A percentile compares a stretch with the other conserved stretches of the same genome.
These are phyloP conservation scores for Myotis planiceps DNA, from an alignment of 2,797 vertebrate genomes.

Conservation along the genomic window DNA sequence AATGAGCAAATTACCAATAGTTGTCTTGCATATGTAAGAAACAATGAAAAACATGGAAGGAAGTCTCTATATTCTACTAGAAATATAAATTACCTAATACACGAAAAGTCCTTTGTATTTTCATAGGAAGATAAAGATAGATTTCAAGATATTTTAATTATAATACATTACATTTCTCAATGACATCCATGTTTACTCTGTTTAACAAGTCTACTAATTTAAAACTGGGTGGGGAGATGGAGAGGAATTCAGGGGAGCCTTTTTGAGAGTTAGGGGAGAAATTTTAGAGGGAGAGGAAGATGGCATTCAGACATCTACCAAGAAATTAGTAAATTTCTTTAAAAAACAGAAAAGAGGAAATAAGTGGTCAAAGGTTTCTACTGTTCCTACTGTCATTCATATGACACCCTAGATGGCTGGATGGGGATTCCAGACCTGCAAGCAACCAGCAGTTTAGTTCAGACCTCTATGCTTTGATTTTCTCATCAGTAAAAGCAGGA, in stretches of 20 bases:
- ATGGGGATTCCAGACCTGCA: not conserved
- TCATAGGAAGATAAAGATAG: not conserved
- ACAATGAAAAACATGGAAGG: not conserved
- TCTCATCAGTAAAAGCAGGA: not conserved
- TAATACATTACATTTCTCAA: not conserved
- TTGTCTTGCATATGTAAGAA: not conserved
- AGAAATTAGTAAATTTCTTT: not conserved
- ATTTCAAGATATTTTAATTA: conserved; percentile 31
- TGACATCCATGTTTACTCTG: not conserved
- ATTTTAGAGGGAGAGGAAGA: not conserved
- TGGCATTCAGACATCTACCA: not conserved
- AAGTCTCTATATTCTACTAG: not conserved
- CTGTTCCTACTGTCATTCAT: not conserved
- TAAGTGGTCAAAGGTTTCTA: not conserved
- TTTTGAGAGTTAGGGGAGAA: not conserved
- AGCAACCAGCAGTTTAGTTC: not conserved
- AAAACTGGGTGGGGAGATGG: not conserved
- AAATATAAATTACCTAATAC: conserved; percentile 7
- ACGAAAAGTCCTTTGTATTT: not conserved
- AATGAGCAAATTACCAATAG: not conserved
- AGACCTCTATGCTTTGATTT: not conserved
- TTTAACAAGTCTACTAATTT: not conserved
- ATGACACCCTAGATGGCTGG: not conserved
- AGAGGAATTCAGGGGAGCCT: not conserved
- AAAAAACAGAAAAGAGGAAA: not conserved